A percentile compares a stretch with the other conserved stretches of the same genome.
phyloP scores from a whole-genome alignment of 1,140 invertebrate species.

The Fopius arisanus region DNA sequence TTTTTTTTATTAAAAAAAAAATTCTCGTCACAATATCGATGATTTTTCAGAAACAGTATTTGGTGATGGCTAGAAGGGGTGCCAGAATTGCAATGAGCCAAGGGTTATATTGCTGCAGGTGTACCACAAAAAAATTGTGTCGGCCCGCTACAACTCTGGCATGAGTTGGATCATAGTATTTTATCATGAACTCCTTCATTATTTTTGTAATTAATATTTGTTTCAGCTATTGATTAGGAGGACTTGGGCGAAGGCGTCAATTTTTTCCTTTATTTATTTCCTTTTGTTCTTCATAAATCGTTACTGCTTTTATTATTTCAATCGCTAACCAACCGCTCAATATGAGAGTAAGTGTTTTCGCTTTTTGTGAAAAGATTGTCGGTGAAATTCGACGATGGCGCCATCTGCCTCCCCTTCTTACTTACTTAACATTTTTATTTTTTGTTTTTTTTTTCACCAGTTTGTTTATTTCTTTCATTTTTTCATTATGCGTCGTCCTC shows the following conservation, averaged over 20 bases:
- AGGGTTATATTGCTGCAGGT: slow-evolving; percentile 44
- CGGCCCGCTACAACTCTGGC: slow-evolving; percentile 59
- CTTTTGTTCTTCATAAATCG: neutral
- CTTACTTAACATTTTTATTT: slow-evolving; percentile 48
- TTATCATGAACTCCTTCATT: slow-evolving; percentile 12
- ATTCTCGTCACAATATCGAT: slow-evolving; percentile 35
- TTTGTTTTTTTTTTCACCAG: slow-evolving; percentile 61
- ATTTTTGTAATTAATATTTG: slow-evolving; percentile 30
- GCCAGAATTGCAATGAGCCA: slow-evolving; percentile 59
- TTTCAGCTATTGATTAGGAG: slow-evolving; percentile 49
- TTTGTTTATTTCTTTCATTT: slow-evolving; percentile 40
- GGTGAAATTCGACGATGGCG: slow-evolving; percentile 52
- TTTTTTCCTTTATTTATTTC: slow-evolving; percentile 39
- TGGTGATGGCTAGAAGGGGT: slow-evolving; percentile 57
- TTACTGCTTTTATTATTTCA: neutral
- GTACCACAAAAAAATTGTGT: slow-evolving; percentile 39
- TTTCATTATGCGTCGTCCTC: slow-evolving; percentile 68
- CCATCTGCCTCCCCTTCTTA: slow-evolving; percentile 56
- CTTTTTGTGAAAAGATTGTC: slow-evolving; percentile 51
- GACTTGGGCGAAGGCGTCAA: slow-evolving; percentile 55
- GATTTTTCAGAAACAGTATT: slow-evolving; percentile 57
- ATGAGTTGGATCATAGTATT: slow-evolving; percentile 7
- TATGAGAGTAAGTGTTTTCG: slow-evolving; percentile 63
- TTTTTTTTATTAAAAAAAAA: slow-evolving; percentile 13
- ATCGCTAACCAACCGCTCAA: slow-evolving; percentile 59